Conservation (phyloP, 2,113 vertebrate genomes). For the Myanophis thanlyinensis region DNA sequence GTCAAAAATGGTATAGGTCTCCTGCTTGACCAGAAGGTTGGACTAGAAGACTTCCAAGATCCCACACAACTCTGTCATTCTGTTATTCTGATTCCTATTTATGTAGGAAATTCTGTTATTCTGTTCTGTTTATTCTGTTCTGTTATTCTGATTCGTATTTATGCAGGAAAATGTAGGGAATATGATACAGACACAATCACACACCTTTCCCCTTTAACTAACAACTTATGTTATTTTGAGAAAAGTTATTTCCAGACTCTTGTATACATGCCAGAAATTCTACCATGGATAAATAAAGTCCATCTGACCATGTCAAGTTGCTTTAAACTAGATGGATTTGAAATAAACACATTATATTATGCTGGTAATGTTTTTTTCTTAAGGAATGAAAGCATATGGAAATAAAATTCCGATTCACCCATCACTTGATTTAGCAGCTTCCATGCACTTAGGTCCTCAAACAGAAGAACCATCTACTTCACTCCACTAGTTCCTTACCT, state of each 20-base stretch:
- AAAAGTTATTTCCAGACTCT: neutral
- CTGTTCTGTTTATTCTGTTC: neutral
- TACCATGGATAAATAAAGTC: neutral
- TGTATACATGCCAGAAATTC: neutral
- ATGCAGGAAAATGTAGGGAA: neutral
- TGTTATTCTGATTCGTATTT: neutral
- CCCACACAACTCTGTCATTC: neutral
- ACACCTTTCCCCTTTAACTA: neutral
- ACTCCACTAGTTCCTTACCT: neutral
- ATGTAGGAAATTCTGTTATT: neutral
- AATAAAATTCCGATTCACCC: neutral
- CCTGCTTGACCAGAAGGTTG: neutral
- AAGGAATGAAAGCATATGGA: neutral
- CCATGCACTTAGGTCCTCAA: neutral
- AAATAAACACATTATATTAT: neutral
- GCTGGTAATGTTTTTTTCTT: neutral
- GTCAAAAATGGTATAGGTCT: neutral
- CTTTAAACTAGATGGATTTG: neutral
- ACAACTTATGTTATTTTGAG: neutral
- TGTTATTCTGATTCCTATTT: neutral
- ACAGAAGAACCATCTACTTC: neutral
- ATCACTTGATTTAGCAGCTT: neutral
- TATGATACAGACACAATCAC: neutral
- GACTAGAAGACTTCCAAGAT: neutral
- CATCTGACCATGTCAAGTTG: neutral